Percentiles rank a stretch among this genome's conserved stretches.
Conservation (phyloP, 2,113 vertebrate species). For the Strix uralensis region DNA sequence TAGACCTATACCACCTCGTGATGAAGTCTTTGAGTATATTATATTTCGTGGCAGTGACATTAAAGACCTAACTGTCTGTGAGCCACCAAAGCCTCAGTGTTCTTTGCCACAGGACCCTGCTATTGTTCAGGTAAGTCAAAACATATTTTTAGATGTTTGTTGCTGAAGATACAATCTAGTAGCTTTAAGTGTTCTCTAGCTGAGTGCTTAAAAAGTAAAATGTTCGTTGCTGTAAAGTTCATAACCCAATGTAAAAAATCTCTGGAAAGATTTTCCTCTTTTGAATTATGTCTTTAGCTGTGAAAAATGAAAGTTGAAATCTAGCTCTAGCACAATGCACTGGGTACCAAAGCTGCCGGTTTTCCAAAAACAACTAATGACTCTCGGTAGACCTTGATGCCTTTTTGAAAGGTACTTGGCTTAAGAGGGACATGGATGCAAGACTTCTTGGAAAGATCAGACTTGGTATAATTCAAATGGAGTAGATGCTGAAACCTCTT, state of each 20-base stretch:
- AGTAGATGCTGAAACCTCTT: background rate
- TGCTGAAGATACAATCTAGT: background rate
- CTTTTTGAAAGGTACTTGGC: background rate
- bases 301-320: background rate
- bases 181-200: background rate
- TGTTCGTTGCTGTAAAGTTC: background rate
- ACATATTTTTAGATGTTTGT: background rate
- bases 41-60: slow-evolving; percentile 98
- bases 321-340: background rate
- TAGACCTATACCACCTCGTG: slow-evolving; percentile 92
- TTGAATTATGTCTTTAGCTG: background rate
- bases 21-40: slow-evolving; percentile 98
- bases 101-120: slow-evolving; percentile 95
- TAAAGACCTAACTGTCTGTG: slow-evolving; percentile 96
- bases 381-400: background rate
- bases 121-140: slow-evolving; percentile 88
- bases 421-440: rapidly evolving
- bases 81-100: slow-evolving; percentile 92
- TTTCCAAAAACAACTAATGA: background rate
- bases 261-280: background rate
- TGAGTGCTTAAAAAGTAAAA: background rate
- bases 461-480: background rate
- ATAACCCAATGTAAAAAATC: background rate
- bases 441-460: background rate
- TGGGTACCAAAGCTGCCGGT: background rate